Evolutionary conservation across 2,113 vertebrate genomes (phyloP).

Genomic region (Xenopus tropicalis): UCB_Xtro_10.0 CM004445.2:28036001-28036500

Average conservation of each 20-base stretch:
- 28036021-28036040: slow-evolving; percentile 73
- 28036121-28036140: slow-evolving; percentile 77
- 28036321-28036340: slow-evolving; percentile 13
- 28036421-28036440: slow-evolving; percentile 61
- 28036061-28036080: slow-evolving; percentile 71
- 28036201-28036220: slow-evolving; percentile 15
- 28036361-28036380: slow-evolving; percentile 63
- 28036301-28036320: slow-evolving; percentile 17
- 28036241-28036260: neutral
- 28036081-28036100: slow-evolving; percentile 72
- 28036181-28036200: slow-evolving; percentile 43
- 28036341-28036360: slow-evolving; percentile 49
- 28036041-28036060: slow-evolving; percentile 73
- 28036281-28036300: slow-evolving; percentile 12
- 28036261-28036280: slow-evolving; percentile 17
- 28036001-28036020: slow-evolving; percentile 70
- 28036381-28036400: slow-evolving; percentile 57
- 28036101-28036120: slow-evolving; percentile 70
- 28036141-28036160: slow-evolving; percentile 58
- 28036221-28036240: slow-evolving; percentile 44
- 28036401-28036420: slow-evolving; percentile 59
- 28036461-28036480: neutral
- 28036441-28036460: slow-evolving; percentile 50
- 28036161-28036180: slow-evolving; percentile 62
- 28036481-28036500: too few relatives aligned